A percentile compares a stretch with the other conserved stretches of the same genome.
Evolutionary conservation across 2,888 invertebrate genomes (phyloP).

Genomic region (Ceraclea dissimilis): DNA sequence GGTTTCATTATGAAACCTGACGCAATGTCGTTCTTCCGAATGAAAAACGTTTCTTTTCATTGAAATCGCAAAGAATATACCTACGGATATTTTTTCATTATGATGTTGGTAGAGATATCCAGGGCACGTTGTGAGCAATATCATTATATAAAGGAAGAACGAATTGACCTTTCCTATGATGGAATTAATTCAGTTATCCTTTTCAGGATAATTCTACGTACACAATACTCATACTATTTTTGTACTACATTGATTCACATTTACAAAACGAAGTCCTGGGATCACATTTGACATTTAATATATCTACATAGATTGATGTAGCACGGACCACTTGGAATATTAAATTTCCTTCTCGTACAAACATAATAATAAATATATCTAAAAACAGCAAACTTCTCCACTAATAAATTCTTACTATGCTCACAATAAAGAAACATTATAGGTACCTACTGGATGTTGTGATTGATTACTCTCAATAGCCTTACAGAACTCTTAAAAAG

Average conservation of each 20-base stretch:
- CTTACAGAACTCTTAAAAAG: too few species aligned
- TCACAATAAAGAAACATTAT: too few species aligned
- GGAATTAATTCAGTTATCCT: background rate
- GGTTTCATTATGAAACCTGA: background rate
- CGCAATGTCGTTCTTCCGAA: background rate
- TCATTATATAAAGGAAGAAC: background rate
- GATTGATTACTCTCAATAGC: too few species aligned
- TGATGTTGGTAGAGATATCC: background rate
- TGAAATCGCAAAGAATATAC: background rate
- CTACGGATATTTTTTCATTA: background rate
- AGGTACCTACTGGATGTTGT: too few species aligned
- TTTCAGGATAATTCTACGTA: background rate
- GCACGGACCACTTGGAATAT: too few species aligned
- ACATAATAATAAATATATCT: background rate
- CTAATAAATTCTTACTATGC: too few species aligned
- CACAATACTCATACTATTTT: too few species aligned
- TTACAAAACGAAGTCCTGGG: too few species aligned
- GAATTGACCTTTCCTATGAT: background rate
- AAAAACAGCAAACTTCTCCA: background rate
- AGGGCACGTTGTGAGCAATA: background rate
- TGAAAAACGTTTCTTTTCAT: background rate
- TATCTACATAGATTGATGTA: too few species aligned
- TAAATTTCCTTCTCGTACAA: background rate
- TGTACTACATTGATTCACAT: too few species aligned
- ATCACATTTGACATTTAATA: too few species aligned